Evolutionary conservation across 2,888 invertebrate genomes (phyloP).

Genomic region (Coremacera marginata): DNA sequence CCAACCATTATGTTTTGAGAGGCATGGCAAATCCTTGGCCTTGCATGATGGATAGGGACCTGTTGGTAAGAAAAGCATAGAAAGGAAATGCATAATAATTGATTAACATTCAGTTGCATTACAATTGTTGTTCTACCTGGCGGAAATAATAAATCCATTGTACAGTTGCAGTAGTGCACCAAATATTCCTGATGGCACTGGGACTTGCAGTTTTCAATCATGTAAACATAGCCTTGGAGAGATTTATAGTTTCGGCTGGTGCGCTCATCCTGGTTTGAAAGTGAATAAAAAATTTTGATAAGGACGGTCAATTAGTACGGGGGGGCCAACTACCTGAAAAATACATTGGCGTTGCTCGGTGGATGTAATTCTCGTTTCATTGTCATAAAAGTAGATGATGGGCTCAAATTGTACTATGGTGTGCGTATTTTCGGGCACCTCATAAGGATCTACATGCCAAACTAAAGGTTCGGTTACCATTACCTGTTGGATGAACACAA

Average conservation of each 20-base stretch:
- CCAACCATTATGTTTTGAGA: conserved; percentile 62
- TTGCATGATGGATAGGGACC: conserved; percentile 58
- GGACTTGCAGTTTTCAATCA: conserved; percentile 65
- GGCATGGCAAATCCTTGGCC: conserved; percentile 60
- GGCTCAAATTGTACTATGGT: conserved; percentile 61
- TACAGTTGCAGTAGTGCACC: conserved; percentile 66
- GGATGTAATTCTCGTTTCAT: conserved; percentile 56
- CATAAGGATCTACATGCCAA: conserved; percentile 57
- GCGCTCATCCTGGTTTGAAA: conserved; percentile 33
- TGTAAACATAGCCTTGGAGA: conserved; percentile 63
- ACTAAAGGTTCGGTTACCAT: conserved; percentile 62
- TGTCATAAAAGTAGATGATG: conserved; percentile 61
- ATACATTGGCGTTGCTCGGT: conserved; percentile 59
- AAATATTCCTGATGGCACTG: conserved; percentile 67
- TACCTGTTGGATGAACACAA: conserved; percentile 41
- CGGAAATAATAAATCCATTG: conserved; percentile 66
- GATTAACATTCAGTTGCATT: too few species aligned
- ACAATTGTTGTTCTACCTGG: neutral
- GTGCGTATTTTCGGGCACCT: conserved; percentile 59
- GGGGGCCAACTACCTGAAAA: conserved; percentile 58
- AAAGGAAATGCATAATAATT: too few species aligned
- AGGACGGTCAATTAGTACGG: too few species aligned
- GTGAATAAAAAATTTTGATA: neutral
- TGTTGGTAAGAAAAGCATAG: conserved; percentile 25
- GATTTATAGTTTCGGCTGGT: conserved; percentile 59